phyloP scores from a whole-genome alignment of 2,797 vertebrate species.

The Poecilia picta region DNA sequence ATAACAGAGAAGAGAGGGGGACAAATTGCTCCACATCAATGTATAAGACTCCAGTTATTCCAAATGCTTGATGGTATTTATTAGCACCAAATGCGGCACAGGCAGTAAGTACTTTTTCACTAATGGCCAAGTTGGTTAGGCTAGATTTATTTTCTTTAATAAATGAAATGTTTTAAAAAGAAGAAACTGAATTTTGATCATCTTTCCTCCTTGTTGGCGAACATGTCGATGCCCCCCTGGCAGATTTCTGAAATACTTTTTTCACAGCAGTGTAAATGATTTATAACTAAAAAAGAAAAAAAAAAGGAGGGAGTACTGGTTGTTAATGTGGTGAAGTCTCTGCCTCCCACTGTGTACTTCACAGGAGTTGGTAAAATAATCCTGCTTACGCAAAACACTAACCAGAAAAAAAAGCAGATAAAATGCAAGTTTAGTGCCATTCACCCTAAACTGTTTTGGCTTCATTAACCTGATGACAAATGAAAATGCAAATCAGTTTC shows the following conservation, averaged over 20 bases:
- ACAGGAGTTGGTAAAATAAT: conserved; percentile 41
- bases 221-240: background rate
- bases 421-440: background rate
- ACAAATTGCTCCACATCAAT: background rate
- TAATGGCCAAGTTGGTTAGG: background rate
- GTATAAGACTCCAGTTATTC: background rate
- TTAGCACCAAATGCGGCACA: background rate
- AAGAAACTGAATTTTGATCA: background rate
- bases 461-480: background rate
- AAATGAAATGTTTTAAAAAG: background rate
- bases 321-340: conserved; percentile 45
- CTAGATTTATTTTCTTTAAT: background rate
- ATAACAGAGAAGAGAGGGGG: background rate
- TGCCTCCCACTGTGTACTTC: conserved; percentile 42
- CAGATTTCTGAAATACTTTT: background rate
- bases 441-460: background rate
- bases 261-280: conserved; percentile 1
- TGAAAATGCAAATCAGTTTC: background rate
- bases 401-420: conserved; percentile 25
- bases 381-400: conserved; percentile 36
- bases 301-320: background rate
- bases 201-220: background rate
- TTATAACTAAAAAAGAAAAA: background rate
- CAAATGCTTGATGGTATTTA: background rate
- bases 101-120: background rate